Evolutionary conservation across 2,797 vertebrate species (phyloP).

Genomic region (Aldrovandia affinis): DNA sequence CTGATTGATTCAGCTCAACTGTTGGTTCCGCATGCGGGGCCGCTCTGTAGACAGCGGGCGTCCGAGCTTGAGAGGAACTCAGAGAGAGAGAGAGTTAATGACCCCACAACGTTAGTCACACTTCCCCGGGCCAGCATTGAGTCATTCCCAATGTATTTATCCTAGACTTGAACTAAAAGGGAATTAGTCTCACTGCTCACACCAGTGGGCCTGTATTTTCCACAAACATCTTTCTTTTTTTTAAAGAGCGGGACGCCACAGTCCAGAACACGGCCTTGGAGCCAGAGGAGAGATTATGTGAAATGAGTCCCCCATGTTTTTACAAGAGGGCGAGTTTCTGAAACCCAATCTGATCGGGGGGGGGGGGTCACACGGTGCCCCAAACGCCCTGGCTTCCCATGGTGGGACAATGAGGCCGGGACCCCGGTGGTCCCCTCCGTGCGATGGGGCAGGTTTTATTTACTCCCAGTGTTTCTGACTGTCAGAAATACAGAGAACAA

Average conservation of each 20-base stretch:
- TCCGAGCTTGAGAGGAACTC: not conserved
- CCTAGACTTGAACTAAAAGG: constrained; percentile 80
- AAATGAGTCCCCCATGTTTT: constrained; percentile 29
- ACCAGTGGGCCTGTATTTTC: constrained; percentile 65
- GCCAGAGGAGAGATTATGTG: constrained; percentile 20
- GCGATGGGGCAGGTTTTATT: not conserved
- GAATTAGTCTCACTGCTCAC: constrained; percentile 77
- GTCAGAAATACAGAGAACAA: too few relatives aligned
- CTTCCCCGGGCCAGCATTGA: constrained; percentile 69
- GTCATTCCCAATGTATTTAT: constrained; percentile 73
- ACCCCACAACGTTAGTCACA: constrained; percentile 74
- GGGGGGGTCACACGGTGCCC: constrained; percentile 11
- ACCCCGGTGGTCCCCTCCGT: not conserved
- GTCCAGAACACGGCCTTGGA: constrained; percentile 13
- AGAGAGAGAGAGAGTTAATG: constrained; percentile 68
- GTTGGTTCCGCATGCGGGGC: constrained; percentile 2
- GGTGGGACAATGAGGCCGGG: constrained; percentile 20
- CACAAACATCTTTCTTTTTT: constrained; percentile 52
- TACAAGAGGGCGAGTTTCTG: constrained; percentile 15
- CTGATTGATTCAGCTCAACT: constrained; percentile 24
- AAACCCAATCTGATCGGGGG: constrained; percentile 11
- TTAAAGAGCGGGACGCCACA: not conserved
- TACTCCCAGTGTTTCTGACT: too few relatives aligned
- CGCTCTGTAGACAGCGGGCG: not conserved
- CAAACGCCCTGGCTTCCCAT: not conserved